A percentile compares a stretch with the other conserved stretches of the same genome.
phyloP scores from a whole-genome alignment of 2,888 invertebrate genomes.

The Patella pellucida region DNA sequence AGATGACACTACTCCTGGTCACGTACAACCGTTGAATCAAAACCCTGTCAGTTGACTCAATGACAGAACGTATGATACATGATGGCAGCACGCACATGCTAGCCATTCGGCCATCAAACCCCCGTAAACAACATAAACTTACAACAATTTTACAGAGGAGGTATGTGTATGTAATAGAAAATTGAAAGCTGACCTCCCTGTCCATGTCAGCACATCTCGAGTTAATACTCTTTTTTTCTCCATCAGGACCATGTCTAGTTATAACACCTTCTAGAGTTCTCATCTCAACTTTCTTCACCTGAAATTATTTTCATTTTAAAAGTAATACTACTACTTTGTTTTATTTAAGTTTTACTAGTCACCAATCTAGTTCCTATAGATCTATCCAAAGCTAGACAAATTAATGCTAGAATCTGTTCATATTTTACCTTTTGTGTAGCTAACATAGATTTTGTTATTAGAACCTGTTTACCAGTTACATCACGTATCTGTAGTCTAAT shows the following conservation, averaged over 20 bases:
- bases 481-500: constrained; percentile 75
- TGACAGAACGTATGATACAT: no score
- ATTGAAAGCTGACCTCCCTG: constrained; percentile 57
- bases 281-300: constrained; percentile 63
- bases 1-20: no score
- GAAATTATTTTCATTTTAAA: constrained; percentile 3
- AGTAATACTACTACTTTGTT: neutral
- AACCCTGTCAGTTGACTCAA: no score
- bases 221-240: constrained; percentile 59
- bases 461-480: constrained; percentile 77
- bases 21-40: no score
- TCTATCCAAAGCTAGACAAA: no score
- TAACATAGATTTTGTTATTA: constrained; percentile 80
- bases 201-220: constrained; percentile 68
- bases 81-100: no score
- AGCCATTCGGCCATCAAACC: no score
- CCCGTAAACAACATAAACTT: no score
- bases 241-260: constrained; percentile 53
- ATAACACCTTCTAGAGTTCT: constrained; percentile 68
- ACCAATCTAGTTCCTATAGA: neutral
- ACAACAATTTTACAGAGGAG: no score
- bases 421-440: constrained; percentile 73
- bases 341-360: neutral
- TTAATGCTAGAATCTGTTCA: neutral
- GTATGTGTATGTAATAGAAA: neutral